Evolutionary conservation across 2,113 vertebrate genomes (phyloP).

Genomic region (Ciconia boyciana): DNA sequence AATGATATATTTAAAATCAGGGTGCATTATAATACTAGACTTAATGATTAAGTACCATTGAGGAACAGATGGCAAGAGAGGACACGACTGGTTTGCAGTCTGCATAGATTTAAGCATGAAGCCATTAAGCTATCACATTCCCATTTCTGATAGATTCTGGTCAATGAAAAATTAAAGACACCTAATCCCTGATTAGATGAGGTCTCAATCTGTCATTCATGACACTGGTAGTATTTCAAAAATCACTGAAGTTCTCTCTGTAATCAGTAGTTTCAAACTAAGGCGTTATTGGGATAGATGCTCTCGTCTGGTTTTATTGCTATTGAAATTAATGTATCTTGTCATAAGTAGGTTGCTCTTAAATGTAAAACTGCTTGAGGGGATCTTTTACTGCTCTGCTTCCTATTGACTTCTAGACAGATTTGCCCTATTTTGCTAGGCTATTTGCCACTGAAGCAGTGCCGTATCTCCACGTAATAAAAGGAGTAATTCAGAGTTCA

Average conservation of each 20-base stretch:
- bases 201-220: slow-evolving; percentile 42
- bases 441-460: slow-evolving; percentile 64
- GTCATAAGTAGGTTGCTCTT: slow-evolving; percentile 90
- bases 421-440: slow-evolving; percentile 72
- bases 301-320: slow-evolving; percentile 53
- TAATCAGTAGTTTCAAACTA: slow-evolving; percentile 46
- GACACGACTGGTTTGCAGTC: slow-evolving; percentile 68
- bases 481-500: slow-evolving; percentile 48
- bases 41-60: slow-evolving; percentile 58
- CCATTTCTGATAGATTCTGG: slow-evolving; percentile 72
- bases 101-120: slow-evolving; percentile 65
- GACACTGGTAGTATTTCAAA: slow-evolving; percentile 24
- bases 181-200: slow-evolving; percentile 59
- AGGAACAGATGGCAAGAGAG: slow-evolving; percentile 78
- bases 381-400: slow-evolving; percentile 68
- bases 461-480: slow-evolving; percentile 50
- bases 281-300: slow-evolving; percentile 61
- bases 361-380: slow-evolving; percentile 78
- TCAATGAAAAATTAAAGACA: slow-evolving; percentile 74
- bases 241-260: slow-evolving; percentile 25
- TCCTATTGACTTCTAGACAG: slow-evolving; percentile 74
- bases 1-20: slow-evolving; percentile 39
- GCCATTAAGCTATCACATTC: slow-evolving; percentile 79
- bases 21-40: slow-evolving; percentile 20
- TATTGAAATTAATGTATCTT: slow-evolving; percentile 82